Conservation (phyloP, 1,140 invertebrate genomes). For the Aphaenogaster floridana region DNA sequence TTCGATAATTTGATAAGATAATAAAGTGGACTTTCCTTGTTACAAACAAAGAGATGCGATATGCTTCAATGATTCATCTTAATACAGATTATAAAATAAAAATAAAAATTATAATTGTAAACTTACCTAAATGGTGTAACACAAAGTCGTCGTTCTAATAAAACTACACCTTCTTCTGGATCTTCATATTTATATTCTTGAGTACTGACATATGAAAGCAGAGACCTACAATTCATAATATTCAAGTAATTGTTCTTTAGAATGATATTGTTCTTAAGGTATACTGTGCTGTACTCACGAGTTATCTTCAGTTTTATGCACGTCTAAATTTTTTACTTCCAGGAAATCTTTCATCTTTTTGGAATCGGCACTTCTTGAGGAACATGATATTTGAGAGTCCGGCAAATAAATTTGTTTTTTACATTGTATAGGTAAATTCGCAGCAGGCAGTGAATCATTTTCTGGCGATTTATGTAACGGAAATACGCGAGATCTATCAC, state of each 20-base stretch:
- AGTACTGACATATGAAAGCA: constrained; percentile 56
- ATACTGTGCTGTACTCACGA: constrained; percentile 17
- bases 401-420: not conserved
- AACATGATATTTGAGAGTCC: not conserved
- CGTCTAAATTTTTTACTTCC: not conserved
- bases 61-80: not conserved
- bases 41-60: not conserved
- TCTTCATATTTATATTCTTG: constrained; percentile 92
- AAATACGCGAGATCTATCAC: not conserved
- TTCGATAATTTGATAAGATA: constrained; percentile 5
- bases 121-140: constrained; percentile 87
- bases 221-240: constrained; percentile 23
- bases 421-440: not conserved
- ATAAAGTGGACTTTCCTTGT: not conserved
- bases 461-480: not conserved
- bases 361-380: not conserved
- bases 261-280: not conserved
- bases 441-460: not conserved
- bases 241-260: constrained; percentile 3
- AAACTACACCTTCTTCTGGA: constrained; percentile 89
- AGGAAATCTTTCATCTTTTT: not conserved
- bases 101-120: constrained; percentile 14
- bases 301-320: not conserved
- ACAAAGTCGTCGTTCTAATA: constrained; percentile 90
- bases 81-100: not conserved